These are phyloP conservation scores for Drosophila grimshawi DNA, from an alignment of 1,140 invertebrate genomes.

Conservation along the genomic window DNA sequence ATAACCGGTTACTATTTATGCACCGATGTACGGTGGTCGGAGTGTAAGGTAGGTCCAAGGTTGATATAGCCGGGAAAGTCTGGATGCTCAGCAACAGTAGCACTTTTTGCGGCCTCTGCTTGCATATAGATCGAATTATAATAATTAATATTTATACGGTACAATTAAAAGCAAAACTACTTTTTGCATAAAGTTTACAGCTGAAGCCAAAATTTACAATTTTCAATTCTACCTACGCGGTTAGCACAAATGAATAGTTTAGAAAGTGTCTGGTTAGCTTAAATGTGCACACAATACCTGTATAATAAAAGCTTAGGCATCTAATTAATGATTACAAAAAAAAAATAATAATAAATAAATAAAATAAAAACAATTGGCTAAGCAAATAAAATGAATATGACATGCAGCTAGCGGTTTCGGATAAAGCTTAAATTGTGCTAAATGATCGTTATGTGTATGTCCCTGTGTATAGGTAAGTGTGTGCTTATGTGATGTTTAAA, in stretches of 20 bases:
- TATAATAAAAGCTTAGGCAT: neutral
- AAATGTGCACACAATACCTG: neutral
- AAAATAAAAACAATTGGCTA: constrained; percentile 5
- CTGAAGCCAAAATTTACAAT: neutral
- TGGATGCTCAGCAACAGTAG: neutral
- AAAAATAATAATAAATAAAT: neutral
- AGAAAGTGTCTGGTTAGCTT: neutral
- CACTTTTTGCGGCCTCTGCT: neutral
- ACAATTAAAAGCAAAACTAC: neutral
- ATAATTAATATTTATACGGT: neutral
- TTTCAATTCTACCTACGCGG: neutral
- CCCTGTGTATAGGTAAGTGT: neutral
- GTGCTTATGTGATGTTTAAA: neutral
- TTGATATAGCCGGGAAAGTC: neutral
- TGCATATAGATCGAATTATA: neutral
- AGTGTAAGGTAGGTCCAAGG: neutral
- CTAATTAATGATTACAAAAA: constrained; percentile 3
- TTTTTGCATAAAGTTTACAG: neutral
- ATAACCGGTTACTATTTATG: neutral
- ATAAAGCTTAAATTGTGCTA: constrained; percentile 5
- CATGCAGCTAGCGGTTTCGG: neutral
- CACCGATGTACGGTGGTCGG: constrained; percentile 7
- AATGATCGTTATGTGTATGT: constrained; percentile 3
- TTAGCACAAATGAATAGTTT: constrained; percentile 2
- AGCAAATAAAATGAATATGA: neutral